Conservation (phyloP, 1,140 invertebrate species). For the Gonioctena quinquepunctata region DNA sequence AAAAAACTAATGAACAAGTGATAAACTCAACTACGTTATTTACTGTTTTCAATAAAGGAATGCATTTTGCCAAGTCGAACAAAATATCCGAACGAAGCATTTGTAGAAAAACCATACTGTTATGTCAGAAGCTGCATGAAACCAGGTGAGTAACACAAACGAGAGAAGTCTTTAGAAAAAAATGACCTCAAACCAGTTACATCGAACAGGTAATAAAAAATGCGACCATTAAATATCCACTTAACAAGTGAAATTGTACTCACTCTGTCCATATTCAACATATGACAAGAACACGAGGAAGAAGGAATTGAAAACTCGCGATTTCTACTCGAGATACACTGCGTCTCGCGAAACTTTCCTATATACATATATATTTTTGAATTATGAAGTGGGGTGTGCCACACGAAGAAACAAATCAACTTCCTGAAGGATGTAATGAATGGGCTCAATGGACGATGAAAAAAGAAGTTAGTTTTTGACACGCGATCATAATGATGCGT, state of each 20-base stretch:
- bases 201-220: no score
- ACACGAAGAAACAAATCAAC: background rate
- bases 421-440: background rate
- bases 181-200: no score
- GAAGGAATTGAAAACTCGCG: background rate
- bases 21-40: no score
- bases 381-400: slow-evolving; percentile 2
- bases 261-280: background rate
- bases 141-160: no score
- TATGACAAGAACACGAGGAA: background rate
- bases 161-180: no score
- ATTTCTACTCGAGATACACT: background rate
- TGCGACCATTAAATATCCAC: no score
- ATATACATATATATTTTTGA: slow-evolving; percentile 11
- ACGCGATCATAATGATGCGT: background rate
- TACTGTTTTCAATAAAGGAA: no score
- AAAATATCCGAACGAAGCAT: no score
- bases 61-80: no score
- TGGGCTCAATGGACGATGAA: background rate
- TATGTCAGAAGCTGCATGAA: no score
- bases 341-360: background rate
- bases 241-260: background rate
- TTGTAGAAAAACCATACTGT: no score
- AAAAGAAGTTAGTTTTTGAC: background rate
- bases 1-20: no score